phyloP scores from a whole-genome alignment of 2,113 vertebrate genomes.

The Oncorhynchus tshawytscha region DNA sequence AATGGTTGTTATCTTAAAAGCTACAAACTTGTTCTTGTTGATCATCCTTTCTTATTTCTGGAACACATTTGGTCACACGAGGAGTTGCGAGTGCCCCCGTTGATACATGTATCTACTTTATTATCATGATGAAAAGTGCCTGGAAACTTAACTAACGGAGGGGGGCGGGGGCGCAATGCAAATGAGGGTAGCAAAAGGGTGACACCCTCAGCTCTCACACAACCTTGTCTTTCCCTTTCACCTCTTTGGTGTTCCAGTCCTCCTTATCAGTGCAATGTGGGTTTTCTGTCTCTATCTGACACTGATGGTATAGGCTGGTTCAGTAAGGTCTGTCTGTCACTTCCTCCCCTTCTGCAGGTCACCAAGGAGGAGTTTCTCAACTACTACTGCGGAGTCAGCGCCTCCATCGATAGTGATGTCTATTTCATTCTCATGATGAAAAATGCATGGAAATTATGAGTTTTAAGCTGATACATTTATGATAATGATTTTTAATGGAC shows the following conservation, averaged over 20 bases:
- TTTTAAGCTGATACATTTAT: not conserved
- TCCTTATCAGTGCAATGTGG: not conserved
- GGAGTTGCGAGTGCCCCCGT: slow-evolving; percentile 86
- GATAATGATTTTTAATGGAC: not conserved
- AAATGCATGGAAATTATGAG: slow-evolving; percentile 85
- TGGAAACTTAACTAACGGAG: slow-evolving; percentile 69
- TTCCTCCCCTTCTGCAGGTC: slow-evolving; percentile 72
- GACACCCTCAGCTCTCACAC: too few species aligned
- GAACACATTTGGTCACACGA: slow-evolving; percentile 83
- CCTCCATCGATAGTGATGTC: slow-evolving; percentile 88
- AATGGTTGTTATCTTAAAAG: not conserved
- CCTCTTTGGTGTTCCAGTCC: not conserved
- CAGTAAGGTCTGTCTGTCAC: not conserved
- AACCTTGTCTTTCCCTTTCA: not conserved
- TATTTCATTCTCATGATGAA: slow-evolving; percentile 98
- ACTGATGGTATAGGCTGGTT: not conserved
- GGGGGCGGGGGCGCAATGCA: too few species aligned
- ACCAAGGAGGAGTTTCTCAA: slow-evolving; percentile 92
- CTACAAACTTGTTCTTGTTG: slow-evolving; percentile 3
- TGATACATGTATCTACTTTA: slow-evolving; percentile 84
- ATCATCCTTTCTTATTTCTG: slow-evolving; percentile 32
- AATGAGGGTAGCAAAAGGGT: not conserved
- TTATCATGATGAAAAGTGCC: slow-evolving; percentile 84
- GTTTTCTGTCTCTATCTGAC: not conserved
- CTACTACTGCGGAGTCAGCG: slow-evolving; percentile 93